phyloP scores from a whole-genome alignment of 1,140 invertebrate species.

The Drosophila dunni region DNA sequence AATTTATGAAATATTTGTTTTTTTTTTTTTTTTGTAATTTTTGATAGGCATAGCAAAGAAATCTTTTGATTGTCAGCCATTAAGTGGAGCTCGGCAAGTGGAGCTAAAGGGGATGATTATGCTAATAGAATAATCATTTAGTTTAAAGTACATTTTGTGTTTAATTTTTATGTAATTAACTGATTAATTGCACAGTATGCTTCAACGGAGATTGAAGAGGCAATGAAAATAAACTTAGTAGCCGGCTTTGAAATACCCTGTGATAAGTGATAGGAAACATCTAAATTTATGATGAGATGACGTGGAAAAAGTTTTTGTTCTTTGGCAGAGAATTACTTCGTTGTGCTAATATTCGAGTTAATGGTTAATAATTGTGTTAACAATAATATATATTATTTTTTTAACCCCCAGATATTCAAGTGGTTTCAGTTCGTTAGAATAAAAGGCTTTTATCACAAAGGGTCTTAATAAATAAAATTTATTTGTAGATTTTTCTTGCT shows the following conservation, averaged over 20 bases:
- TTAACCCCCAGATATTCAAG: no score
- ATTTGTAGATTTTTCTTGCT: no score
- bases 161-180: neutral
- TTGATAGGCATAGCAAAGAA: constrained; percentile 14
- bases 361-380: no score
- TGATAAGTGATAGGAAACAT: neutral
- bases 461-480: no score
- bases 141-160: neutral
- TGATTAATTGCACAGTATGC: neutral
- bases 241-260: neutral
- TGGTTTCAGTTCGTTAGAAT: no score
- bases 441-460: no score
- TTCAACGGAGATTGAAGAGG: neutral
- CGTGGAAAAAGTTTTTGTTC: no score
- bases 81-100: neutral
- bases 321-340: neutral
- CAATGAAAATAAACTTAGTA: neutral
- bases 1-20: neutral
- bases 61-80: neutral
- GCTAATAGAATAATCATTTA: neutral
- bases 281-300: no score
- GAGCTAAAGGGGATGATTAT: neutral
- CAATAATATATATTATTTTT: no score
- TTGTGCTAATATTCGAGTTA: no score
- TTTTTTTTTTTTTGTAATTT: neutral